These are phyloP conservation scores for Sphaerophoria rueppellii DNA, from an alignment of 2,888 invertebrate genomes.

Conservation along the genomic window DNA sequence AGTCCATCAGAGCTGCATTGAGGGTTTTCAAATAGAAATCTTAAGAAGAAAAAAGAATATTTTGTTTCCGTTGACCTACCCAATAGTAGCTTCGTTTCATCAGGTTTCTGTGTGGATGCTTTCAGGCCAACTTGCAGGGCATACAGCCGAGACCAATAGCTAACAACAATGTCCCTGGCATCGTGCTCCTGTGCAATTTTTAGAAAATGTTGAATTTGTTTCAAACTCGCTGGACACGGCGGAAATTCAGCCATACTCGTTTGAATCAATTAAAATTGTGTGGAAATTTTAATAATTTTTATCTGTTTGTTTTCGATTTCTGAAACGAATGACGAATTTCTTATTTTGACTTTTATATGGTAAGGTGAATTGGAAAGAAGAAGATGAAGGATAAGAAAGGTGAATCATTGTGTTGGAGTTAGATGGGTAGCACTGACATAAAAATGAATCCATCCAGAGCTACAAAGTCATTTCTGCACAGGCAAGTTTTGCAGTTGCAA, in stretches of 20 bases:
- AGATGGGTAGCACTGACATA: not conserved
- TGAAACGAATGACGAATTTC: not conserved
- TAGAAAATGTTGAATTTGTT: slow-evolving; percentile 93
- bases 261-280: slow-evolving; percentile 1
- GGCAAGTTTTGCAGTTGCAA: not conserved
- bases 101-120: slow-evolving; percentile 89
- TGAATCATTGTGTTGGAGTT: not conserved
- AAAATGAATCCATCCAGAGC: slow-evolving; percentile 2
- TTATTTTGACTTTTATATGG: not conserved
- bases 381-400: not conserved
- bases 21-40: slow-evolving; percentile 64
- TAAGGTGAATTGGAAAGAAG: not conserved
- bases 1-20: slow-evolving; percentile 89
- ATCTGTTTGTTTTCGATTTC: not conserved
- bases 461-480: not conserved
- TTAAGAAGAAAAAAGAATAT: slow-evolving; percentile 7
- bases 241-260: slow-evolving; percentile 83
- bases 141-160: slow-evolving; percentile 97
- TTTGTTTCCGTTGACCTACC: slow-evolving; percentile 79
- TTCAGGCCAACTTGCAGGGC: slow-evolving; percentile 94
- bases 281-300: not conserved
- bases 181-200: slow-evolving; percentile 97
- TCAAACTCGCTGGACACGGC: slow-evolving; percentile 89
- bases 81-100: slow-evolving; percentile 91
- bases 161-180: slow-evolving; percentile 92